Evolutionary conservation across 1,140 invertebrate species (phyloP), one percentile per base, ranked within the genome.

Genomic region (Musca domestica): DNA sequence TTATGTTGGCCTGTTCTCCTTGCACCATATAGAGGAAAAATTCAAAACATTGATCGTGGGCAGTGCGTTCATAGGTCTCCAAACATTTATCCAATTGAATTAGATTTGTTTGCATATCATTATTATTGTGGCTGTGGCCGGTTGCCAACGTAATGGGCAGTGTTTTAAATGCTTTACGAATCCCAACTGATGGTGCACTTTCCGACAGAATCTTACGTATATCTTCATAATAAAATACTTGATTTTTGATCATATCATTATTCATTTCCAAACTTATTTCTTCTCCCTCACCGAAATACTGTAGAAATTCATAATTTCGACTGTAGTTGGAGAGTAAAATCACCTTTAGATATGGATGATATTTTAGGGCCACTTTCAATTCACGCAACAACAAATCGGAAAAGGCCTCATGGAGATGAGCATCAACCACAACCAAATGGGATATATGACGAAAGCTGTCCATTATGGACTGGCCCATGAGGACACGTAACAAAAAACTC

Each of bases 381-480:
- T 93, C 90, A 67, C 93, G 92, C 12, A 98, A 82, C 27, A 98
- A 84, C 80, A 98, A 96, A 83, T 99, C 96, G 71, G 91, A 91
- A 76, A 94, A 92, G 71, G 93, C 88, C 82, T 96, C 95, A 9
- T 96, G 85, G 79, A 98, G 94, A 80, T 98, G 95, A 47, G 97
- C 89, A 84, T 99, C 96, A 82, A 98, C 96, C 63, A 97, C 87
- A 23, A 95, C 87, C 46, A 95, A 85, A 79, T 98, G 95, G 0
- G 94, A 95, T 2, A 97, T 83, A 22, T 85, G 83, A 69, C 82
- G 71, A 12, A 75, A 70, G 22, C 87, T 70, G 84, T 87, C 47
- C 80, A 47, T 14, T 10, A 56, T 47, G 9, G 70, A 70, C 22
- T 69, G 54, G 6, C 66, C 70, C 48, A 75, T 70, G 7, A 81